These are phyloP conservation scores for Vanessa cardui DNA, from an alignment of 2,888 invertebrate species.

Conservation along the genomic window DNA sequence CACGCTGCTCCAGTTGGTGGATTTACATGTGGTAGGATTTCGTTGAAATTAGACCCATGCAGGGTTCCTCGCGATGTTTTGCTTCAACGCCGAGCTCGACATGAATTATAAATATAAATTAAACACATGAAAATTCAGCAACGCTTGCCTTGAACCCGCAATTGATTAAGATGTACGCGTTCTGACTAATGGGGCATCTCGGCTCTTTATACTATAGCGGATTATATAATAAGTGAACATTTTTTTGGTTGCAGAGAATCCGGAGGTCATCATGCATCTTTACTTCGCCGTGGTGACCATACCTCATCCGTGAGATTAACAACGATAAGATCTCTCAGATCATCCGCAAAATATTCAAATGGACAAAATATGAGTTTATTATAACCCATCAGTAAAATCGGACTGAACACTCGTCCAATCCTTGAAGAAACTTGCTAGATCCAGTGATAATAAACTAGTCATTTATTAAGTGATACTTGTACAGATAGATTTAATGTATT, in stretches of 20 bases:
- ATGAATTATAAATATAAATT: no score
- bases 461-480: constrained; percentile 17
- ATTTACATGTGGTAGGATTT: no score
- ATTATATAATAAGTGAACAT: no score
- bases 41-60: no score
- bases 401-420: constrained; percentile 4
- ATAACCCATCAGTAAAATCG: constrained; percentile 52
- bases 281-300: constrained; percentile 68
- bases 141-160: no score
- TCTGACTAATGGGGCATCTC: no score
- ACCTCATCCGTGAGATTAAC: constrained; percentile 72
- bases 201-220: background rate
- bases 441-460: constrained; percentile 32
- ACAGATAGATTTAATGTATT: background rate
- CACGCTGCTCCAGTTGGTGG: no score
- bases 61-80: no score
- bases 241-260: constrained; percentile 63
- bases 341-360: constrained; percentile 70
- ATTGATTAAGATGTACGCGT: no score
- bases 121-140: no score
- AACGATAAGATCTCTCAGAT: constrained; percentile 66
- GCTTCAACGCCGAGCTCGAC: no score
- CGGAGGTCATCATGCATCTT: constrained; percentile 68
- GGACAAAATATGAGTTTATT: constrained; percentile 70
- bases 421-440: constrained; percentile 29